Conservation (phyloP, 2,113 vertebrate species). For the Antechinus flavipes region DNA sequence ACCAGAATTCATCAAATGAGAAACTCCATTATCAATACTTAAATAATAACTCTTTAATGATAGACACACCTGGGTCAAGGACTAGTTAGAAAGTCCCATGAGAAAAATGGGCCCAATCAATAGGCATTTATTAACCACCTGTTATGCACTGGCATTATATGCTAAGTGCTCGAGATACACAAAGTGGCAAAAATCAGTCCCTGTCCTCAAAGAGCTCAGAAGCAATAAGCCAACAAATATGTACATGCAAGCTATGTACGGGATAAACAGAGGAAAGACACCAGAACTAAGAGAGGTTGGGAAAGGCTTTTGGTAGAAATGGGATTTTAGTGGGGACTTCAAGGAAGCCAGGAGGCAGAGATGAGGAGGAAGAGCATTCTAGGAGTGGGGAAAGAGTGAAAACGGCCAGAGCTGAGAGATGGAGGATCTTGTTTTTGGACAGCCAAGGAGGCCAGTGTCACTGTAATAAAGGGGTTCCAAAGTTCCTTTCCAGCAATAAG, state of each 20-base stretch:
- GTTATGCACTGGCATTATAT: background rate
- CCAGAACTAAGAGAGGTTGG: background rate
- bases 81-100: conserved; percentile 3
- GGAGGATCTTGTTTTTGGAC: no score
- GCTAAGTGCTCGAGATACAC: background rate
- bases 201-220: background rate
- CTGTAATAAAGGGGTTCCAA: background rate
- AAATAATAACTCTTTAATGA: background rate
- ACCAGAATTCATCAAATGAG: background rate
- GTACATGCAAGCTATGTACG: background rate
- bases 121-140: background rate
- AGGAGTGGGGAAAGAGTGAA: background rate
- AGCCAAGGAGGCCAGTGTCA: background rate
- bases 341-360: background rate
- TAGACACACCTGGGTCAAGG: conserved; percentile 9
- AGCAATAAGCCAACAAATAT: background rate
- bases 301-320: background rate
- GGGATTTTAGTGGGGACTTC: background rate
- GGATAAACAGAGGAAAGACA: background rate
- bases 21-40: conserved; percentile 11
- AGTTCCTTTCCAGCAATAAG: background rate
- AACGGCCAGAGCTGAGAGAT: background rate
- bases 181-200: background rate
- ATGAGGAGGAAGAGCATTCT: background rate
- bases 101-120: background rate